Percentiles rank a stretch among this genome's conserved stretches.
phyloP scores from a whole-genome alignment of 2,113 vertebrate species.

The Albula goreensis region DNA sequence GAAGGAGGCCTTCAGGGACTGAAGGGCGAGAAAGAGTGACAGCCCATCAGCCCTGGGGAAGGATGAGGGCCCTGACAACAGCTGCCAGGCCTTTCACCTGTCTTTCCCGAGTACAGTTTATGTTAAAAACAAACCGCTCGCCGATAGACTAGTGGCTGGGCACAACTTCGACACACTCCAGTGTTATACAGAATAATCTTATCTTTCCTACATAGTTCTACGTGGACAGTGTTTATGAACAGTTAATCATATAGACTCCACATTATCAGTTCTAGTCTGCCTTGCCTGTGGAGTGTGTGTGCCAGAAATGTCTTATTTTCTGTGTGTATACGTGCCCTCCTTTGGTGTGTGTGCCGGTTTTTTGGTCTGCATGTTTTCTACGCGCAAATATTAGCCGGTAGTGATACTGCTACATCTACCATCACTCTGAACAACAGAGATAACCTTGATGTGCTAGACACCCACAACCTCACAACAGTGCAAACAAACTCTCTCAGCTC shows the following conservation, averaged over 20 bases:
- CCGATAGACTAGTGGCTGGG: neutral
- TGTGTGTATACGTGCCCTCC: neutral
- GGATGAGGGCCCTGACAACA: neutral
- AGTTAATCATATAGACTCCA: neutral
- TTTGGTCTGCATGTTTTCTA: neutral
- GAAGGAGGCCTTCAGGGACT: neutral
- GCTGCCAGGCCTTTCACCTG: conserved; percentile 12
- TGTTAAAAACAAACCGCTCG: neutral
- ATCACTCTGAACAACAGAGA: neutral
- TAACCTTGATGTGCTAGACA: neutral
- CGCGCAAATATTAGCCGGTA: neutral
- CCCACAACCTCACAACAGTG: neutral
- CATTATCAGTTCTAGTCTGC: neutral
- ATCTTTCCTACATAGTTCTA: neutral
- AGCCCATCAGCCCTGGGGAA: conserved; percentile 7
- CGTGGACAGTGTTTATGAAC: neutral
- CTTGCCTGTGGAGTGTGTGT: neutral
- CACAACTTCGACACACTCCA: neutral
- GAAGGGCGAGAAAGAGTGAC: conserved; percentile 21
- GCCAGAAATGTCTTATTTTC: neutral
- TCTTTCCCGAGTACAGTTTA: neutral
- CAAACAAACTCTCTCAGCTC: neutral
- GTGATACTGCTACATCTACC: neutral
- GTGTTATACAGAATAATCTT: neutral
- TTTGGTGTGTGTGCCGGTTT: neutral